Conservation (phyloP, 1,140 invertebrate species). For the Drosophila mojavensis region DNA sequence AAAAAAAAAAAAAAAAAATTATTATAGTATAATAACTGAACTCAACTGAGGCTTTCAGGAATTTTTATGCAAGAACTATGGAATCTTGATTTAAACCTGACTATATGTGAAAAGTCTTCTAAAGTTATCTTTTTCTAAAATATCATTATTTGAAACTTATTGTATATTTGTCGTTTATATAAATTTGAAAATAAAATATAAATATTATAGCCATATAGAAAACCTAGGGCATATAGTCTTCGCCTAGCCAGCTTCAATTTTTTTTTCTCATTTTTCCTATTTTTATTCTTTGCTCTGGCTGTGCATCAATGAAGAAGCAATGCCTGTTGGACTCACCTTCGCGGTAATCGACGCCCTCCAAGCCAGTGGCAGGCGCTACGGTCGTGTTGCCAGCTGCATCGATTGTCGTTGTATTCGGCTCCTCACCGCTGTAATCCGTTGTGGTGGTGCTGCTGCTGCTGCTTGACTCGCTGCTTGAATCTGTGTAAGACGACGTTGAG, state of each 20-base stretch:
- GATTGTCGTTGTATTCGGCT: conserved; percentile 54
- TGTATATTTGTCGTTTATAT: too few species aligned
- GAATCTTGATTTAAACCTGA: too few species aligned
- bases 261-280: neutral
- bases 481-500: conserved; percentile 56
- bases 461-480: conserved; percentile 51
- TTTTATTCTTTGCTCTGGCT: conserved; percentile 1
- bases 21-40: too few species aligned
- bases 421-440: conserved; percentile 62
- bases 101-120: too few species aligned
- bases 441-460: conserved; percentile 35
- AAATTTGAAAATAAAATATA: too few species aligned
- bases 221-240: neutral
- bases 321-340: conserved; percentile 69
- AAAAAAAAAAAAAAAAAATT: too few species aligned
- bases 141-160: too few species aligned
- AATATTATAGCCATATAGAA: neutral
- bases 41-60: too few species aligned
- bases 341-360: conserved; percentile 82
- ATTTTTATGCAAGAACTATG: too few species aligned
- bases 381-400: conserved; percentile 64
- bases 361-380: conserved; percentile 60
- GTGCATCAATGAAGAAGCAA: conserved; percentile 13
- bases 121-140: too few species aligned
- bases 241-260: neutral